A percentile compares a stretch with the other conserved stretches of the same genome.
Evolutionary conservation across 2,888 invertebrate species (phyloP).

Genomic region (Dinocampus coccinellae): DNA sequence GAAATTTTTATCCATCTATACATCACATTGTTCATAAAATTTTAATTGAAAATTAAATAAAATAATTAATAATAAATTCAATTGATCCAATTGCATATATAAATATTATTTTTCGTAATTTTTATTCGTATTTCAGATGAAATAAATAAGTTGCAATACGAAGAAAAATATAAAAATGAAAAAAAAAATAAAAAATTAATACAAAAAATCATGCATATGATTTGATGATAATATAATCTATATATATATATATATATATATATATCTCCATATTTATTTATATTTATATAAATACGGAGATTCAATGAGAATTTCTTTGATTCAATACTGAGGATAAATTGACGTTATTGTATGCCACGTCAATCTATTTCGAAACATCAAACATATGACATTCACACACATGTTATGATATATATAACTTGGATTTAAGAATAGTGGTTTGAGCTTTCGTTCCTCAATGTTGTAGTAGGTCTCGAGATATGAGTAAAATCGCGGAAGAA

Average conservation of each 20-base stretch:
- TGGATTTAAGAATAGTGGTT: not conserved
- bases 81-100: no score
- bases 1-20: not conserved
- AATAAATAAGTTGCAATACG: not conserved
- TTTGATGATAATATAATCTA: no score
- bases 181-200: no score
- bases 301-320: conserved; percentile 24
- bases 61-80: no score
- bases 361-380: conserved; percentile 34
- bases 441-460: conserved; percentile 5
- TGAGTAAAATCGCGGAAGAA: not conserved
- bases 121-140: not conserved
- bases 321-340: conserved; percentile 19
- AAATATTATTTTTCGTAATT: no score
- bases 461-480: conserved; percentile 3
- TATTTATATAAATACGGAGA: not conserved
- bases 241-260: not conserved
- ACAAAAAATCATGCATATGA: no score
- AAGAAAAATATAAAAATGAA: not conserved
- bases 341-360: conserved; percentile 27
- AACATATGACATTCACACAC: conserved; percentile 15
- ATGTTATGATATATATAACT: not conserved
- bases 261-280: no score
- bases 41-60: no score
- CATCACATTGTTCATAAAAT: not conserved